Percentiles rank a stretch among this genome's conserved stretches.
These are phyloP conservation scores for Margarornis squamiger DNA, from an alignment of 2,797 vertebrate species.

Conservation along the genomic window DNA sequence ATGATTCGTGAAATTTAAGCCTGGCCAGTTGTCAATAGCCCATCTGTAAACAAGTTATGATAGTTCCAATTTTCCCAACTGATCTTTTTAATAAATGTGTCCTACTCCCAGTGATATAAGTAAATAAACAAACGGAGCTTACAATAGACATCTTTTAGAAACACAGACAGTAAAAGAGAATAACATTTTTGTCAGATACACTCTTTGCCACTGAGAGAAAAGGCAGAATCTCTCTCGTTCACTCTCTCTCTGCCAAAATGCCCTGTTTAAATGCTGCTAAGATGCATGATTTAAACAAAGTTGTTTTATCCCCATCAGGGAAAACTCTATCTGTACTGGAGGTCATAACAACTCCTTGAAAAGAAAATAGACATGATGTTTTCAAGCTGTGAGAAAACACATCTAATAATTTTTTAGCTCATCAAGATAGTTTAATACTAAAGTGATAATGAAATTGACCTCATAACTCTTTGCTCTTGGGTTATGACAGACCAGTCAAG, in stretches of 20 bases:
- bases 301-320: background rate
- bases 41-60: background rate
- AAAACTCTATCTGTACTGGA: background rate
- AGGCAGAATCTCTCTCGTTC: background rate
- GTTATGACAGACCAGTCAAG: background rate
- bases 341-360: slow-evolving; percentile 17
- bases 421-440: background rate
- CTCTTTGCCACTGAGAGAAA: background rate
- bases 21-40: background rate
- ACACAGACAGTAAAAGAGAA: background rate
- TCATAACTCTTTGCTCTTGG: slow-evolving; percentile 10
- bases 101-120: background rate
- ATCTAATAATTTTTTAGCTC: background rate
- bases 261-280: background rate
- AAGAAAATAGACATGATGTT: background rate
- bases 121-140: background rate
- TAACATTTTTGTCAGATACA: background rate
- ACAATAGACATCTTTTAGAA: background rate
- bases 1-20: background rate
- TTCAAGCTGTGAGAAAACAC: slow-evolving; percentile 22
- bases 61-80: background rate
- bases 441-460: slow-evolving; percentile 31
- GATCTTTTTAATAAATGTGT: background rate
- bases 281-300: background rate
- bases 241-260: background rate